Evolutionary conservation across 2,797 vertebrate species (phyloP), one percentile per base, ranked within the genome.

Genomic region (Peromyscus melanophrys): DNA sequence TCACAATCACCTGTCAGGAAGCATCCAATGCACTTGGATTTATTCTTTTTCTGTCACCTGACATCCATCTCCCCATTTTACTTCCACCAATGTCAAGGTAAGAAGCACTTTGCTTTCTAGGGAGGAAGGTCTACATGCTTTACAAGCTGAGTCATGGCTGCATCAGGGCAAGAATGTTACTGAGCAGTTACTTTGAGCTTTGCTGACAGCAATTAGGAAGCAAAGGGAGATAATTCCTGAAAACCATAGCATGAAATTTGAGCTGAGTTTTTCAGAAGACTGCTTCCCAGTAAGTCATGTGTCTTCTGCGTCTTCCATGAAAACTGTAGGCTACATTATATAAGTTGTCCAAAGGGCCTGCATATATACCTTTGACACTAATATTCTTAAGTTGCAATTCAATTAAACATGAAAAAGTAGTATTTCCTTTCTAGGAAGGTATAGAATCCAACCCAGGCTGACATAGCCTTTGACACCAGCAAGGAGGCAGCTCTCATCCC

Each of bases 171-270:
- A 71, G 97, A 93, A 97, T 12, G 29, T 59, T 96, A 87, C 80
- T 94, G 95, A 96, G 97, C 76, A 97, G 46, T 55, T 90, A 87
- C 37, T 37, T 97, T 96, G 90, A 63, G 57, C 96, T 91, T 90
- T 93, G 61, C 71, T 46, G 94, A 88, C 63, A 98, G 69, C 78
- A 98, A 97, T 97, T 98, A 94, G 6, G 75, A 0, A 27, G 83
- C 71, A 91, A 98, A 97, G 97, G 91, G 73, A 93, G 57, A 80
- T 84, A 93, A 97, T 81, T 90, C 83, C 94, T 97, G 93, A 97
- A 97, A 65, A 96, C 34, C 29, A 77, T 92, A 92, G 85, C 95
- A 90, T 25, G 96, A 96, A 97, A 97, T 95, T 76, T 92, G 87
- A 81, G 57, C 65, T 29, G 93, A 90, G 82, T 95, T 91, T 80